A percentile compares a stretch with the other conserved stretches of the same genome.
phyloP scores from a whole-genome alignment of 2,113 vertebrate species.

The Trochalopteron elliotii region DNA sequence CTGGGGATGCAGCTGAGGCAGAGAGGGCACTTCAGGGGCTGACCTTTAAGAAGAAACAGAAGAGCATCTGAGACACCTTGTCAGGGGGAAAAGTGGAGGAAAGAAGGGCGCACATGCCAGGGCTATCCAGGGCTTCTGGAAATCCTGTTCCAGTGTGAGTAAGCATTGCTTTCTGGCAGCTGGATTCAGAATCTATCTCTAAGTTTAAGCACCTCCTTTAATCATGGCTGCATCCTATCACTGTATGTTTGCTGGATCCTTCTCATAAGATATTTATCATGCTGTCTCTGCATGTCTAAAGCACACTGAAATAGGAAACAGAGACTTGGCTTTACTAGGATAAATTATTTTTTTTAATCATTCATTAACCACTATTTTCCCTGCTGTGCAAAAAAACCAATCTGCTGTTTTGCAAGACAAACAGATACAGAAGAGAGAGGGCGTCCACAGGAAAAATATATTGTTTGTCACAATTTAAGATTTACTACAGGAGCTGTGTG shows the following conservation, averaged over 20 bases:
- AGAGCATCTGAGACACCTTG: background rate
- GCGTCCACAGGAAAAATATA: background rate
- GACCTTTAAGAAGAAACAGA: background rate
- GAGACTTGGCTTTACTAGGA: conserved; percentile 7
- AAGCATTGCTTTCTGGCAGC: background rate
- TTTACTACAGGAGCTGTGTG: background rate
- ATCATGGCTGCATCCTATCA: background rate
- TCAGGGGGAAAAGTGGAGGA: background rate
- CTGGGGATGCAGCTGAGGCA: background rate
- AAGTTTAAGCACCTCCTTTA: background rate
- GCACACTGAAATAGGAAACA: background rate
- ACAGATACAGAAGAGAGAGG: background rate
- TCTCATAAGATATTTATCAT: conserved; percentile 31
- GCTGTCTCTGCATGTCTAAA: background rate
- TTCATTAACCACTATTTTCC: conserved; percentile 14
- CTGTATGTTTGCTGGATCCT: background rate
- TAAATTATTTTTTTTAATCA: background rate
- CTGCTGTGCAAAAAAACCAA: background rate
- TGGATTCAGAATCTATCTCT: background rate
- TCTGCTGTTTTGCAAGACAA: background rate
- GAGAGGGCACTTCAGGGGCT: background rate
- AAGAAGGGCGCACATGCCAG: background rate
- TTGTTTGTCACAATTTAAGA: conserved; percentile 1
- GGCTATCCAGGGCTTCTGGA: background rate
- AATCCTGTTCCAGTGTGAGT: background rate